These are phyloP conservation scores for Vulpes lagopus DNA, from an alignment of 2,113 vertebrate genomes.

Conservation along the genomic window DNA sequence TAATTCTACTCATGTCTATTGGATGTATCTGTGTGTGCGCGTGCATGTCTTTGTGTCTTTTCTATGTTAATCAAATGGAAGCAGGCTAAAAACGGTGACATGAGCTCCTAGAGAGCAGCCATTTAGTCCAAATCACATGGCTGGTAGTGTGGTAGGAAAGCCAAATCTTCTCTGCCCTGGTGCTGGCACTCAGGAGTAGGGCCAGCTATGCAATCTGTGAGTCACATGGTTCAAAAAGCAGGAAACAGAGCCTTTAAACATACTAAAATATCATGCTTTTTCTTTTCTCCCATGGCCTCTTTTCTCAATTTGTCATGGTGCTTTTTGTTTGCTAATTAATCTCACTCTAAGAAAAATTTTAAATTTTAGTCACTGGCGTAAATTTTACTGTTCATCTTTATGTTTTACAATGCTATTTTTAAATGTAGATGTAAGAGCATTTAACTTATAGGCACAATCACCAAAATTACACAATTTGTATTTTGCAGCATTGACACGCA, in stretches of 20 bases:
- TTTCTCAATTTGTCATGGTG: neutral
- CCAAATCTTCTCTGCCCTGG: neutral
- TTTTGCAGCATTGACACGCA: neutral
- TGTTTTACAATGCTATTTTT: neutral
- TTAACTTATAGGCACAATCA: neutral
- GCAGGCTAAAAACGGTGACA: neutral
- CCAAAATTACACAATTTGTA: neutral
- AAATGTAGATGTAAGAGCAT: conserved; percentile 10
- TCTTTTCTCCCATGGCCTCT: neutral
- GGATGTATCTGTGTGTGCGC: neutral
- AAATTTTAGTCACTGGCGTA: neutral
- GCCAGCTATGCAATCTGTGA: neutral
- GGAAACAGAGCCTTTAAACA: neutral
- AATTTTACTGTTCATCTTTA: neutral
- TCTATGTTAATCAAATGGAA: neutral
- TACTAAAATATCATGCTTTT: neutral
- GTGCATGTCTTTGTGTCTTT: neutral
- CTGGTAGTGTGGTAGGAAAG: neutral
- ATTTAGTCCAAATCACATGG: neutral
- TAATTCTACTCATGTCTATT: neutral
- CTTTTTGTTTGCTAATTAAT: conserved; percentile 38
- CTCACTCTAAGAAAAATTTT: neutral
- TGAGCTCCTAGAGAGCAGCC: neutral
- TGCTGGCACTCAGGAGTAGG: neutral
- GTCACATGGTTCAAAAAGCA: neutral